Evolutionary conservation across 2,888 invertebrate genomes (phyloP), one percentile per base, ranked within the genome.

Genomic region (Diogma glabrata): DNA sequence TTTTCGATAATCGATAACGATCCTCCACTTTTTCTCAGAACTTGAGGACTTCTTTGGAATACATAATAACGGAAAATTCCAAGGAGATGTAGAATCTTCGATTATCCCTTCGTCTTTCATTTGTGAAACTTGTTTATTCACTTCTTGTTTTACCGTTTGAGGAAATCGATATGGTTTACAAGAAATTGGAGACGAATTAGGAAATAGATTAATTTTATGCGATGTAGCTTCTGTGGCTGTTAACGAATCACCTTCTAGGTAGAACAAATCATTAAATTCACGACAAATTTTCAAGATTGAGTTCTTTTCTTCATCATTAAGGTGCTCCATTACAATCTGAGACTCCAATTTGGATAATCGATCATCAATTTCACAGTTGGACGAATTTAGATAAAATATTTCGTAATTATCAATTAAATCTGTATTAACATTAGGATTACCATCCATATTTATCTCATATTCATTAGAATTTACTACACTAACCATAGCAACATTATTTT

Each of bases 1-100:
- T 36, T 53, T 47, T 5, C 56, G 52, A 16, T 16, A 10, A 33
- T 7, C 33, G 17, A 36, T 3, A 17, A 36, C 16, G 16, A 8
- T 10, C 12, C 47, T 14, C 47, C 47, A 47, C 17, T 47, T 47
- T n/a, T 47, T 28, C 2, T 47, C 23, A 12, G 5, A 7, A 12
- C n/a, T 10, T 19, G 9, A 19, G 17, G 30, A 16, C 9, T 46
- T 46, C 14, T 46, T 46, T 3, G 46, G 12, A 12, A 23, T 24
- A n/a, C 20, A 20, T 10, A 46, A 10, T 14, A 46, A 24, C 12
- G 46, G 46, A 3, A 23, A 20, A 46, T 46, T 46, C 24, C 46
- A 46, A 4, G 46, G 38, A 3, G 8, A 14, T n/a, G n/a, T n/a
- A n/a, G n/a, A n/a, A n/a, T 38, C 19, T 19, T 38, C 16, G 16